Conservation (phyloP, 2,113 vertebrate genomes). For the Sorex araneus region DNA sequence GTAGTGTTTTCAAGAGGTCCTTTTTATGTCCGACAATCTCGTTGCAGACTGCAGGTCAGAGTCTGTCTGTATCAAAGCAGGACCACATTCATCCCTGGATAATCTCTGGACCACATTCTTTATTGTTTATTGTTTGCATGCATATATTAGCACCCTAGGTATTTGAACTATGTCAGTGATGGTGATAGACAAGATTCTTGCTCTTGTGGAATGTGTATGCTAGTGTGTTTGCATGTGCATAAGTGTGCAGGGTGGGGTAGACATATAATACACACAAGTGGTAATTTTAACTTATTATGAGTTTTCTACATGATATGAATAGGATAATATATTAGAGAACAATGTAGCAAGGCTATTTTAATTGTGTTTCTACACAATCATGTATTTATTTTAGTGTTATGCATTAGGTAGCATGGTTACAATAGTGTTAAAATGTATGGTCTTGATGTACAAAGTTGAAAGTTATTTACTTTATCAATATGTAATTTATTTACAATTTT, state of each 20-base stretch:
- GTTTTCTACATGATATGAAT: neutral
- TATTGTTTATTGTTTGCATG: conserved; percentile 32
- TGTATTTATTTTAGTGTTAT: too few relatives aligned
- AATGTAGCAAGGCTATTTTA: neutral
- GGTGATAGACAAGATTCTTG: conserved; percentile 26
- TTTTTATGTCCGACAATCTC: conserved; percentile 26
- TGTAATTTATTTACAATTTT: too few relatives aligned
- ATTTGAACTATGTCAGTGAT: conserved; percentile 29
- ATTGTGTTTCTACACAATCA: too few relatives aligned
- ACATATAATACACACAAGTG: conserved; percentile 32
- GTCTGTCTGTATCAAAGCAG: conserved; percentile 6
- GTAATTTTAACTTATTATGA: conserved; percentile 32
- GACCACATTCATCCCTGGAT: neutral
- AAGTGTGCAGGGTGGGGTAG: neutral
- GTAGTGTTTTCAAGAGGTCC: conserved; percentile 35
- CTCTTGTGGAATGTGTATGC: neutral
- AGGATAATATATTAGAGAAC: conserved; percentile 31
- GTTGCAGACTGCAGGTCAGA: neutral
- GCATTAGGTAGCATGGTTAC: too few relatives aligned
- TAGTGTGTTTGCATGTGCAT: neutral
- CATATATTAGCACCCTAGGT: conserved; percentile 14
- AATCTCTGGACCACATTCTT: conserved; percentile 1
- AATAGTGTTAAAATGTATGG: too few relatives aligned
- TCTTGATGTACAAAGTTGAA: too few relatives aligned
- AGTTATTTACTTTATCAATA: too few relatives aligned